These are phyloP conservation scores for Rhingia rostrata DNA, from an alignment of 2,888 invertebrate species.

Conservation along the genomic window DNA sequence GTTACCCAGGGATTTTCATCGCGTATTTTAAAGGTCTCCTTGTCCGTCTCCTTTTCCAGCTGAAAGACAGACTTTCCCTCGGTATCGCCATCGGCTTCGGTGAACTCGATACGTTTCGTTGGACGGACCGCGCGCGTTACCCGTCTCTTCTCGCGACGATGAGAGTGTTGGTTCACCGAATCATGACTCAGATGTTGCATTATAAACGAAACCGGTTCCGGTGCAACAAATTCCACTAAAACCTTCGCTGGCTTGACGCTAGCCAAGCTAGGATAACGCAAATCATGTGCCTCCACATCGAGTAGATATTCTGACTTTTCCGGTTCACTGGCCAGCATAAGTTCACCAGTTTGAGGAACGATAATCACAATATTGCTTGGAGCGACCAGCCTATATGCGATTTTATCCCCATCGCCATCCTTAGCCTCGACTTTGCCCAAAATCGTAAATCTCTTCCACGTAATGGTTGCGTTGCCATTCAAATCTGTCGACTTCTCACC, in stretches of 20 bases:
- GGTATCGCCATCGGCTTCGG: conserved; percentile 94
- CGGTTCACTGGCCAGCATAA: conserved; percentile 92
- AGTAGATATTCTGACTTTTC: conserved; percentile 87
- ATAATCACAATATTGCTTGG: conserved; percentile 93
- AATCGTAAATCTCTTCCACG: conserved; percentile 91
- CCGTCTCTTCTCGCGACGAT: conserved; percentile 89
- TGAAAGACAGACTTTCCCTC: conserved; percentile 95
- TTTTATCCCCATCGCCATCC: conserved; percentile 95
- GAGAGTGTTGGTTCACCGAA: conserved; percentile 83
- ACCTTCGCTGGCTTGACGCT: conserved; percentile 90
- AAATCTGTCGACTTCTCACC: conserved; percentile 85
- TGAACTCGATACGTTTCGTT: conserved; percentile 96
- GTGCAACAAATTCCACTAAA: conserved; percentile 88
- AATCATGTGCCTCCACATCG: conserved; percentile 92
- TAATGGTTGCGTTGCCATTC: conserved; percentile 84
- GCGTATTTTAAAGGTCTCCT: conserved; percentile 95
- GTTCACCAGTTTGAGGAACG: conserved; percentile 95
- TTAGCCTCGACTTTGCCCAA: conserved; percentile 93
- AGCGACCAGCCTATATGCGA: conserved; percentile 92
- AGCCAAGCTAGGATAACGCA: conserved; percentile 88
- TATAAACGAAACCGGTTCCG: conserved; percentile 85
- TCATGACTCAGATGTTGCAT: conserved; percentile 85
- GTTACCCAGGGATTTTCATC: conserved; percentile 97
- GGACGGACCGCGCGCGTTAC: conserved; percentile 96
- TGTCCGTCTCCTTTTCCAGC: conserved; percentile 94